These are phyloP conservation scores for Taurulus bubalis DNA, from an alignment of 2,113 vertebrate genomes.

Conservation along the genomic window DNA sequence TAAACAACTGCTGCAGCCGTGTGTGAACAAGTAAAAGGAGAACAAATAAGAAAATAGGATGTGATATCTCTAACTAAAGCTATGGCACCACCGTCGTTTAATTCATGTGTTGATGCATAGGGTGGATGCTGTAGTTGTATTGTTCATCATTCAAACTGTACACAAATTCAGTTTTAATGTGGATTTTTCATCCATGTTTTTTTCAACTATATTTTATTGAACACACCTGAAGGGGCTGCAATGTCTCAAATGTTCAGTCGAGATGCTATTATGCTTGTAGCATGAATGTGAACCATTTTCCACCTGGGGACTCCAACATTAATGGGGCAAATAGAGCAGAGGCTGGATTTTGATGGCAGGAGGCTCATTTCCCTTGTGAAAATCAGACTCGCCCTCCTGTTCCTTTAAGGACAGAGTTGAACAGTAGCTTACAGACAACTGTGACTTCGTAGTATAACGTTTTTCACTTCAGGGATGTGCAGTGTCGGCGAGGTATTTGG, in stretches of 20 bases:
- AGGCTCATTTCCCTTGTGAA: constrained; percentile 2
- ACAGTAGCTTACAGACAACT: constrained; percentile 1
- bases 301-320: constrained; percentile 19
- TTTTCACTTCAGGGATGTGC: constrained; percentile 32
- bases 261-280: constrained; percentile 12
- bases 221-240: neutral
- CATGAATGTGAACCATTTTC: neutral
- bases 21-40: neutral
- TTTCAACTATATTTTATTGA: neutral
- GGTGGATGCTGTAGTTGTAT: neutral
- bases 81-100: no score
- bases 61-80: neutral
- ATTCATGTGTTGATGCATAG: neutral
- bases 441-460: neutral
- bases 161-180: neutral
- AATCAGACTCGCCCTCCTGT: constrained; percentile 3
- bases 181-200: neutral
- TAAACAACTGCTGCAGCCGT: constrained; percentile 21
- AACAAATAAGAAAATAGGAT: neutral
- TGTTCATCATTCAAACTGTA: neutral
- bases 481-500: constrained; percentile 10
- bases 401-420: constrained; percentile 23
- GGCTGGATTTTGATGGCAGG: neutral
- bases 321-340: constrained; percentile 23
- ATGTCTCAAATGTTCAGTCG: neutral